Conservation (phyloP, 2,113 vertebrate genomes). For the Crotophaga sulcirostris region DNA sequence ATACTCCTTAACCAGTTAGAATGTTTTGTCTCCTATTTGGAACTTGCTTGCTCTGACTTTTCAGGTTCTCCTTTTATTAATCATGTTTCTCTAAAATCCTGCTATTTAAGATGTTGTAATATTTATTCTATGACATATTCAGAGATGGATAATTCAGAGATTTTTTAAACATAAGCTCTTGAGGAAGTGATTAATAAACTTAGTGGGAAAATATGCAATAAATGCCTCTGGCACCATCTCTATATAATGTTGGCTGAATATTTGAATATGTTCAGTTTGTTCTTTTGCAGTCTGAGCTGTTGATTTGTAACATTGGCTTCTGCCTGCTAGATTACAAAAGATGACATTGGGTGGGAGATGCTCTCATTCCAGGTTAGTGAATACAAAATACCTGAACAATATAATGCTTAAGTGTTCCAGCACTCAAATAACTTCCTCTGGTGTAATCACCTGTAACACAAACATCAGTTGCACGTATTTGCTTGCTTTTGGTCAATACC, state of each 20-base stretch:
- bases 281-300: not conserved
- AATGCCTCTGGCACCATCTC: not conserved
- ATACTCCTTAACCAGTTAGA: not conserved
- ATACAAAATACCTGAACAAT: not conserved
- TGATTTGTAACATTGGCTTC: not conserved
- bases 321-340: not conserved
- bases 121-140: not conserved
- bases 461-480: not conserved
- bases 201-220: not conserved
- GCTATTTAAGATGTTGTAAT: not conserved
- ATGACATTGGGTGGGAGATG: not conserved
- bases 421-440: not conserved
- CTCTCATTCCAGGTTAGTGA: not conserved
- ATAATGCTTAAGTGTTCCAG: not conserved
- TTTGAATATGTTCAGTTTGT: not conserved
- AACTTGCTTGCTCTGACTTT: not conserved
- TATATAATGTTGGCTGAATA: not conserved
- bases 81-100: not conserved
- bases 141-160: not conserved
- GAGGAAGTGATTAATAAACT: slow-evolving; percentile 25
- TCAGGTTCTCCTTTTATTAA: not conserved
- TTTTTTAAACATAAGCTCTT: not conserved
- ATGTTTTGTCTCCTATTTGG: not conserved
- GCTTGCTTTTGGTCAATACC: not conserved
- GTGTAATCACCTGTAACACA: not conserved